Conservation (phyloP, 2,113 vertebrate species). For the Nymphicus hollandicus region DNA sequence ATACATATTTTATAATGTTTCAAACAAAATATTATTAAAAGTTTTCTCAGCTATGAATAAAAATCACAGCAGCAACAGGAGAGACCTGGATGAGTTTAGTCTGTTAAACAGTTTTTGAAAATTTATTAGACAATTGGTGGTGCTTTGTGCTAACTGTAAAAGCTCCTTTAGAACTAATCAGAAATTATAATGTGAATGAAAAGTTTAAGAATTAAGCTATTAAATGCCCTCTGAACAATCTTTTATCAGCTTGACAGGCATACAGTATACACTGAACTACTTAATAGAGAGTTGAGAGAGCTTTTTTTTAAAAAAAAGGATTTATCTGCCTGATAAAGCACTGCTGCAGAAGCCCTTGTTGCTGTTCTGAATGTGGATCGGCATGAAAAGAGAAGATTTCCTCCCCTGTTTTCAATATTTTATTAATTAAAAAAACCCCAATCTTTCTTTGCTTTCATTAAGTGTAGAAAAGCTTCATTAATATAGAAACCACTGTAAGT, state of each 20-base stretch:
- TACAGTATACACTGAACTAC: neutral
- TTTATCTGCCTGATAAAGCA: slow-evolving; percentile 47
- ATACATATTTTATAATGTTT: neutral
- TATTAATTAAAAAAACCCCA: slow-evolving; percentile 68
- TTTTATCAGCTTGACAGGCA: slow-evolving; percentile 29
- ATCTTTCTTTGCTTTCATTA: slow-evolving; percentile 69
- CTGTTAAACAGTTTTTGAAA: neutral
- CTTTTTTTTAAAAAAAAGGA: neutral
- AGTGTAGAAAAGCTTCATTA: slow-evolving; percentile 68
- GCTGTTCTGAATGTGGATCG: neutral
- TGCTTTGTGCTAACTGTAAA: neutral
- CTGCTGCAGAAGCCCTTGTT: slow-evolving; percentile 31
- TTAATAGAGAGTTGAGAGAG: neutral
- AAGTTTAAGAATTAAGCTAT: slow-evolving; percentile 30
- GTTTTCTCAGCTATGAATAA: neutral
- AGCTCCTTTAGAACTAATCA: neutral
- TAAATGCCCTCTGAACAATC: slow-evolving; percentile 20
- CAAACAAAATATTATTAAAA: neutral
- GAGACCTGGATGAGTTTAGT: neutral
- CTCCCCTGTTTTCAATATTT: slow-evolving; percentile 67
- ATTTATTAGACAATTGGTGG: neutral
- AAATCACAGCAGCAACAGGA: neutral
- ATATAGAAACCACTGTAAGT: slow-evolving; percentile 60
- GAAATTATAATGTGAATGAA: neutral
- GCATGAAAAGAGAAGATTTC: slow-evolving; percentile 48